Conservation (phyloP, 2,113 vertebrate genomes). For the Felis catus region F.catus_Fca126_mat1.0 CM031412.1:223042501-223043000, state of each 20-base stretch:
- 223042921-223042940: constrained; percentile 53
- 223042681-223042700: not conserved
- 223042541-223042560: not conserved
- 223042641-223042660: not conserved
- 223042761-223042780: constrained; percentile 55
- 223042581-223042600: not conserved
- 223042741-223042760: constrained; percentile 67
- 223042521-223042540: not conserved
- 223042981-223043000: constrained; percentile 69
- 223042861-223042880: constrained; percentile 86
- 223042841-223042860: constrained; percentile 88
- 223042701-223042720: constrained; percentile 54
- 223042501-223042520: not conserved
- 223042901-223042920: not conserved
- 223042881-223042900: constrained; percentile 79
- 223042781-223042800: constrained; percentile 69
- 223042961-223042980: constrained; percentile 70
- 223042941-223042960: constrained; percentile 62
- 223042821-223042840: constrained; percentile 84
- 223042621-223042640: not conserved
- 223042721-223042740: constrained; percentile 52
- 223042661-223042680: not conserved
- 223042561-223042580: not conserved
- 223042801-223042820: constrained; percentile 82
- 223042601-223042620: not conserved